A percentile compares a stretch with the other conserved stretches of the same genome.
Evolutionary conservation across 2,113 vertebrate species (phyloP).

Genomic region (Pteropus alecto): DNA sequence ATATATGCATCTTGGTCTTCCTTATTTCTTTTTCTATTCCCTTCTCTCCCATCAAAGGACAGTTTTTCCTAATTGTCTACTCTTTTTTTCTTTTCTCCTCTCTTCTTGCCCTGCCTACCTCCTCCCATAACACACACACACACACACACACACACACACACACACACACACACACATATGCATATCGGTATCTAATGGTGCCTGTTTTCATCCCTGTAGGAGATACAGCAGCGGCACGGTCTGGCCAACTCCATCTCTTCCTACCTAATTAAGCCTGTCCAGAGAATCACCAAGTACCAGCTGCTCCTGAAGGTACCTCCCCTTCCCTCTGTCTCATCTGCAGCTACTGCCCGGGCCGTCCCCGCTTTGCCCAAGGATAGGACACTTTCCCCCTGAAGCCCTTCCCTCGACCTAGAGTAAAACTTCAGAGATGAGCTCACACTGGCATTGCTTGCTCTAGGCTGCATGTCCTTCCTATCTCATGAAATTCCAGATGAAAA

Average conservation of each 20-base stretch:
- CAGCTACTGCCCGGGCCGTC: background rate
- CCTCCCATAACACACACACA: background rate
- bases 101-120: background rate
- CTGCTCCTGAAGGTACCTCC: conserved; percentile 93
- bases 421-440: background rate
- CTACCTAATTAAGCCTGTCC: conserved; percentile 98
- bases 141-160: no score
- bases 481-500: background rate
- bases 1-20: background rate
- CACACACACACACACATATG: no score
- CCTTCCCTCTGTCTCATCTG: background rate
- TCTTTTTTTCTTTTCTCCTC: background rate
- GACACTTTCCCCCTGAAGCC: background rate
- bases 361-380: background rate
- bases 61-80: background rate
- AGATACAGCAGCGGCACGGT: conserved; percentile 96
- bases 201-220: conserved; percentile 82
- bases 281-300: conserved; percentile 99
- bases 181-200: background rate
- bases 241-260: conserved; percentile 98
- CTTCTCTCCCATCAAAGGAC: background rate
- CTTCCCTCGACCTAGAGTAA: background rate
- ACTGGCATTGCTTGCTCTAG: background rate
- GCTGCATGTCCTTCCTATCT: background rate
- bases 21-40: background rate